phyloP scores from a whole-genome alignment of 2,888 invertebrate species.

The Polydesmus complanatus region DNA sequence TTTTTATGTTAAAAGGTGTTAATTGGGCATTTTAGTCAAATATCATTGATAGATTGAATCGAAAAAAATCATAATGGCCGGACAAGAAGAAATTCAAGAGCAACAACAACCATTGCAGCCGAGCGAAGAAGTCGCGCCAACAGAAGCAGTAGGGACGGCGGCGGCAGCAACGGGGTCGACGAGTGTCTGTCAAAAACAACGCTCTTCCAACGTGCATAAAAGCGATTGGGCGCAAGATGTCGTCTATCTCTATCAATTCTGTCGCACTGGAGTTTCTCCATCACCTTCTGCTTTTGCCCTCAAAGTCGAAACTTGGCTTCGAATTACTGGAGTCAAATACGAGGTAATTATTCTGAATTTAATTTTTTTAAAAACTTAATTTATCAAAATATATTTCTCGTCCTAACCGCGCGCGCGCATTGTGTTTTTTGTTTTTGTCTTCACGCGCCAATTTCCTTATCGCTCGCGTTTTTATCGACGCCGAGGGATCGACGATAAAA shows the following conservation, averaged over 20 bases:
- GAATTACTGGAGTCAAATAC: conserved; percentile 79
- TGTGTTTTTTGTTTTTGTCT: no score
- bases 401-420: no score
- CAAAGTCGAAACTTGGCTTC: conserved; percentile 91
- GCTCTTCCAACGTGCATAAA: conserved; percentile 57
- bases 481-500: no score
- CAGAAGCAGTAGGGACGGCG: conserved; percentile 4
- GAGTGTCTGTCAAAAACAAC: background rate
- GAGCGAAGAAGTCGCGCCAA: background rate
- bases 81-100: no score
- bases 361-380: no score
- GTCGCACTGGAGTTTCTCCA: conserved; percentile 75
- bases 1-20: no score
- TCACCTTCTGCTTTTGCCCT: conserved; percentile 84
- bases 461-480: no score
- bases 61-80: no score
- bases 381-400: no score
- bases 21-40: no score
- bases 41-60: no score
- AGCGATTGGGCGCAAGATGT: conserved; percentile 78
- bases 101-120: conserved; percentile 5
- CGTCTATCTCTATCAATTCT: conserved; percentile 87
- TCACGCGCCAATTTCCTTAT: no score
- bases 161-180: background rate
- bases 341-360: conserved; percentile 72